phyloP scores from a whole-genome alignment of 2,888 invertebrate genomes.

The Rhingia campestris region DNA sequence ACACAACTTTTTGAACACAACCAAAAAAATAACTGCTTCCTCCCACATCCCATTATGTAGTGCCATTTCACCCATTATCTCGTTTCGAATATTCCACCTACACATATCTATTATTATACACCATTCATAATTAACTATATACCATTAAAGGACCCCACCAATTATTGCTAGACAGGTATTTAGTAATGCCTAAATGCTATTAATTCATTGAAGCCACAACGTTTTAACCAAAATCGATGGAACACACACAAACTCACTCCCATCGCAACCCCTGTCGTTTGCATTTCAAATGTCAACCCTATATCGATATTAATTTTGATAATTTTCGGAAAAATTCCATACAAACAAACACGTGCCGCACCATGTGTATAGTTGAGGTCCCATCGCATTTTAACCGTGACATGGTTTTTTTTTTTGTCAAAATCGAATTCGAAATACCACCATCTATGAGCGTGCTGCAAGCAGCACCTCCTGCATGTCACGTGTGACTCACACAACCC shows the following conservation, averaged over 20 bases:
- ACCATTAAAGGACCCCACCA: neutral
- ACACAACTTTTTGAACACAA: too few species aligned
- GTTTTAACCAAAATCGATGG: conserved; percentile 11
- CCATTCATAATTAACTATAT: neutral
- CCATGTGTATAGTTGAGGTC: neutral
- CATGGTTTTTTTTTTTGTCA: conserved; percentile 35
- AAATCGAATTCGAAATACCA: conserved; percentile 55
- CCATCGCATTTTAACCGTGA: conserved; percentile 13
- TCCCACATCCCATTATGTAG: too few species aligned
- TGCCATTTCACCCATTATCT: too few species aligned
- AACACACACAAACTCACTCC: conserved; percentile 16
- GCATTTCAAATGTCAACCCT: conserved; percentile 39
- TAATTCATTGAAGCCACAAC: conserved; percentile 15
- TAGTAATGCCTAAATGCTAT: conserved; percentile 23
- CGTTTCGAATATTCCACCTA: too few species aligned
- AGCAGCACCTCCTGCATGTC: conserved; percentile 6
- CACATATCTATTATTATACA: neutral
- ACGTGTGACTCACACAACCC: conserved; percentile 26
- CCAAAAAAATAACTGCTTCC: too few species aligned
- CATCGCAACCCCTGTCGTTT: conserved; percentile 8
- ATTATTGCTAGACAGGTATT: neutral
- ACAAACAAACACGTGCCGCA: neutral
- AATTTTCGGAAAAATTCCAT: conserved; percentile 21
- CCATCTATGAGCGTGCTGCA: conserved; percentile 26
- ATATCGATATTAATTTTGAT: conserved; percentile 1